These are phyloP conservation scores for Belonocnema kinseyi DNA, from an alignment of 1,140 invertebrate species.

Conservation along the genomic window DNA sequence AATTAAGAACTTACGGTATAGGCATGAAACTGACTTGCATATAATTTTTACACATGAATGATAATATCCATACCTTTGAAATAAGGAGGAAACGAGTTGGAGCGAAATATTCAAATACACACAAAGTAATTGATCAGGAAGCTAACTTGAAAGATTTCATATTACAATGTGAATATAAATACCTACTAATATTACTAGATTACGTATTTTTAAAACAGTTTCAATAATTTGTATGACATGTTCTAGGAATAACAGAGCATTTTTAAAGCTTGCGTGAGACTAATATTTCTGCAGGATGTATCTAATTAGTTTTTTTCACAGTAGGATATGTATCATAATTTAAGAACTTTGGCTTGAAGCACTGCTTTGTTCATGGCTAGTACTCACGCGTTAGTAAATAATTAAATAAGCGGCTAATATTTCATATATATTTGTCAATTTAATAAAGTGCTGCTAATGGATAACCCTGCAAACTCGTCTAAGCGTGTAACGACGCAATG, in stretches of 20 bases:
- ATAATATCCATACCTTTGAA: too few species aligned
- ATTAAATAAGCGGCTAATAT: conserved; percentile 51
- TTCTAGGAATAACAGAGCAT: background rate
- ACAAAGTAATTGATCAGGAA: too few species aligned
- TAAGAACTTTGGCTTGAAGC: background rate
- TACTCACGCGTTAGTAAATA: conserved; percentile 26
- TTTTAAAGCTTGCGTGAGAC: background rate
- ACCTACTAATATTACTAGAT: too few species aligned
- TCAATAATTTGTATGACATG: background rate
- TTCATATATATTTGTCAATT: conserved; percentile 67
- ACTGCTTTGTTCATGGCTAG: conserved; percentile 13
- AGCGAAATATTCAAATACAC: too few species aligned
- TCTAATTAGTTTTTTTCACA: background rate
- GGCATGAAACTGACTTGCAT: too few species aligned
- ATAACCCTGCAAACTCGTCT: conserved; percentile 49
- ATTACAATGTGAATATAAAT: too few species aligned
- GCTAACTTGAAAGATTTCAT: too few species aligned
- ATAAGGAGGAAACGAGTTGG: too few species aligned
- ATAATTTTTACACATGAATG: too few species aligned
- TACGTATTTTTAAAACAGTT: too few species aligned
- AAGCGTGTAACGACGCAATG: conserved; percentile 50
- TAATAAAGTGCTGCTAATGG: conserved; percentile 73
- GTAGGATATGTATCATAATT: conserved; percentile 25
- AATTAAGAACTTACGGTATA: too few species aligned
- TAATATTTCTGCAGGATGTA: background rate